These are phyloP conservation scores for Parelbella ahira DNA, from an alignment of 2,888 invertebrate species.

Conservation along the genomic window DNA sequence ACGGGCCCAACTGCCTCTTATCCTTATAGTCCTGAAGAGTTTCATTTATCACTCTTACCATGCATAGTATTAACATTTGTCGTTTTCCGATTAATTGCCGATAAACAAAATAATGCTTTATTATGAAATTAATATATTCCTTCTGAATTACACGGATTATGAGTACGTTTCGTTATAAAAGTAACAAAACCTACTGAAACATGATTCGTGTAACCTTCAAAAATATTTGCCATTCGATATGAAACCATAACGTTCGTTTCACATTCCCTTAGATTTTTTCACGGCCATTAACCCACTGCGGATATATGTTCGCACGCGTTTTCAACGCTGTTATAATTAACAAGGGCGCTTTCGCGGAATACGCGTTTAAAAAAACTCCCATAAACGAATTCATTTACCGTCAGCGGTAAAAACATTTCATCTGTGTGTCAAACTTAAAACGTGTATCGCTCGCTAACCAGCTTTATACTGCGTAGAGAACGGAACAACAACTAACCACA, in stretches of 20 bases:
- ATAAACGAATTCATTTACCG: background rate
- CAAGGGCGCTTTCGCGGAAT: background rate
- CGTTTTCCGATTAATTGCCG: no score
- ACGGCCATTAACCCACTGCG: background rate
- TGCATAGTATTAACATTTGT: no score
- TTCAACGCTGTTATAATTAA: background rate
- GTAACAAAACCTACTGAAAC: no score
- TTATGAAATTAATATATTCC: no score
- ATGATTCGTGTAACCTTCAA: background rate
- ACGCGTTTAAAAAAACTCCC: conserved; percentile 1
- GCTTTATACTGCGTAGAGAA: conserved; percentile 3
- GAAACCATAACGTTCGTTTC: conserved; percentile 2
- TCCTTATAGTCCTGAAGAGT: no score
- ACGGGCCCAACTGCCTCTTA: no score
- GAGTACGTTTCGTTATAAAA: no score
- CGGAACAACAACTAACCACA: conserved; percentile 22
- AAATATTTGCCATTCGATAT: background rate
- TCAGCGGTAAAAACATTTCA: background rate
- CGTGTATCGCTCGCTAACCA: background rate
- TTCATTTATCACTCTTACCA: no score
- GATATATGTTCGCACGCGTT: background rate
- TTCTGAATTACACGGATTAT: no score
- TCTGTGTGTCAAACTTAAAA: background rate
- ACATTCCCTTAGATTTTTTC: conserved; percentile 5
- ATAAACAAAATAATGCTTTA: no score